These are phyloP conservation scores for Eristalis pertinax DNA, from an alignment of 2,888 invertebrate species.

Conservation along the genomic window DNA sequence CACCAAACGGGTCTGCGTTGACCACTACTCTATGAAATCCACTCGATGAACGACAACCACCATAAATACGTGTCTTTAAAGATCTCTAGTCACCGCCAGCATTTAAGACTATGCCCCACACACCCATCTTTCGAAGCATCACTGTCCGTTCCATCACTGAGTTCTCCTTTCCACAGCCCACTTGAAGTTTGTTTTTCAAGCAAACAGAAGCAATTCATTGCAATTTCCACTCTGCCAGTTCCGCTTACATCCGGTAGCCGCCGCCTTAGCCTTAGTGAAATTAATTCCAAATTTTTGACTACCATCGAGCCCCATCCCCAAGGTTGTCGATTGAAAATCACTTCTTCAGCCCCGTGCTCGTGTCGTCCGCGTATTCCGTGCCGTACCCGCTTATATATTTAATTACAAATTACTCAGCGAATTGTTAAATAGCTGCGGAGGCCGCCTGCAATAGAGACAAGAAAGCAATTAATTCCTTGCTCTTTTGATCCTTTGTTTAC, in stretches of 20 bases:
- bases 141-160: not conserved
- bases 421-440: constrained; percentile 62
- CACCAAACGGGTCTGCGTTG: too few species aligned
- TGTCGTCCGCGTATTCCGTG: constrained; percentile 16
- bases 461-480: constrained; percentile 68
- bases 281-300: constrained; percentile 18
- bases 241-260: constrained; percentile 44
- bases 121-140: too few species aligned
- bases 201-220: constrained; percentile 22
- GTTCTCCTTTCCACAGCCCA: not conserved
- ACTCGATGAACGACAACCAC: too few species aligned
- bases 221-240: constrained; percentile 50
- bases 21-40: too few species aligned
- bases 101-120: too few species aligned
- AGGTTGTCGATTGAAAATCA: constrained; percentile 14
- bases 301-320: not conserved
- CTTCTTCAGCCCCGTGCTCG: constrained; percentile 5
- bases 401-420: constrained; percentile 66
- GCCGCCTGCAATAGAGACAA: constrained; percentile 29
- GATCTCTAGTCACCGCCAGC: too few species aligned
- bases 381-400: constrained; percentile 40
- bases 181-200: not conserved
- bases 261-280: constrained; percentile 23
- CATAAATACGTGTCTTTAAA: too few species aligned
- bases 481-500: constrained; percentile 71